These are phyloP conservation scores for Megalonaias nervosa DNA, from an alignment of 1,140 invertebrate species.

Conservation along the genomic window DNA sequence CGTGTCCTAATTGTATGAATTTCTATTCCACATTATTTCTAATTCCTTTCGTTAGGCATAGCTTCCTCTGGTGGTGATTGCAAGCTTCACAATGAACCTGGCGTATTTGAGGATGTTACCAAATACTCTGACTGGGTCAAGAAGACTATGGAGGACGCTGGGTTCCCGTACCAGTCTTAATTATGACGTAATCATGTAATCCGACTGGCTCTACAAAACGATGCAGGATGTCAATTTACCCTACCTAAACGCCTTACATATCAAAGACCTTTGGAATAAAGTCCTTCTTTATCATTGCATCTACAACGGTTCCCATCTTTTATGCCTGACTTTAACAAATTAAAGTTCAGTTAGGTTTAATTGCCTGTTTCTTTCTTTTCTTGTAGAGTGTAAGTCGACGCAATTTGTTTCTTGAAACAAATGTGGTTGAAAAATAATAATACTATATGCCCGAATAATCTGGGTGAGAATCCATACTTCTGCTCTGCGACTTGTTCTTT, in stretches of 20 bases:
- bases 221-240: not conserved
- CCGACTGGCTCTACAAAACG: not conserved
- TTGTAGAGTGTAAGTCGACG: no score
- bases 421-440: no score
- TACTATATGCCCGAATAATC: no score
- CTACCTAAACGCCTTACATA: not conserved
- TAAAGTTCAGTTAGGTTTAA: no score
- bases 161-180: slow-evolving; percentile 31
- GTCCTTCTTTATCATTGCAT: not conserved
- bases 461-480: no score
- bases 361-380: no score
- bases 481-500: no score
- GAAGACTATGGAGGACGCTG: slow-evolving; percentile 30
- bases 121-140: slow-evolving; percentile 23
- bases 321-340: no score
- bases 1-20: no score
- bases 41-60: slow-evolving; percentile 3
- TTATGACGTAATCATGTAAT: not conserved
- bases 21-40: not conserved
- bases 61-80: slow-evolving; percentile 33
- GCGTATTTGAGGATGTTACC: slow-evolving; percentile 27
- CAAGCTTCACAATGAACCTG: slow-evolving; percentile 23
- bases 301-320: no score
- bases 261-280: not conserved
- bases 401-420: no score